These are phyloP conservation scores for Tokudaia tokunoshimensis DNA, from an alignment of 2,797 vertebrate species.

Conservation along the genomic window DNA sequence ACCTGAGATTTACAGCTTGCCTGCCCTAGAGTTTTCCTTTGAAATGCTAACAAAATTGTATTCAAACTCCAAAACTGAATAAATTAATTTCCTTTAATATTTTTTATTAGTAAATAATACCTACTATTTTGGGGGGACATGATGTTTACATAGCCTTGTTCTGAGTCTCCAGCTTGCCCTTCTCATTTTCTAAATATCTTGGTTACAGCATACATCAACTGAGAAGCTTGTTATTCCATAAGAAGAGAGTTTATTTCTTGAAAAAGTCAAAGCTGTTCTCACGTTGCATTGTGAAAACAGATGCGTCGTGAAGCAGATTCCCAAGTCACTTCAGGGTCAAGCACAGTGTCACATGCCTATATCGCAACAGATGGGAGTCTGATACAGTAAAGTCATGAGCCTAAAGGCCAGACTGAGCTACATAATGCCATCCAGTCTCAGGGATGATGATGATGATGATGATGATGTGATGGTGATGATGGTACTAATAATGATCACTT, in stretches of 20 bases:
- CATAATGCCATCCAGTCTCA: neutral
- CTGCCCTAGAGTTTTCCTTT: neutral
- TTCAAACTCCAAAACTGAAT: neutral
- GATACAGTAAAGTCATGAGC: neutral
- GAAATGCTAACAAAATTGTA: neutral
- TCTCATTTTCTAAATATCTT: conserved; percentile 36
- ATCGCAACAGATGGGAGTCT: neutral
- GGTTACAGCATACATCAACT: neutral
- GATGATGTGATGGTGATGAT: neutral
- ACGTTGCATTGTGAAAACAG: neutral
- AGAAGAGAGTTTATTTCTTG: conserved; percentile 18
- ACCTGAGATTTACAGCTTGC: neutral
- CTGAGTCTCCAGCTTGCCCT: neutral
- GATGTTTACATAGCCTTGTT: neutral
- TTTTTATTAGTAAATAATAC: conserved; percentile 11
- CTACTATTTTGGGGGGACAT: neutral
- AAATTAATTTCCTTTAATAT: neutral
- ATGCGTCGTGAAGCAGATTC: neutral
- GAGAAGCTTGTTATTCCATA: neutral
- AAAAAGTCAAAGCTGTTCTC: neutral
- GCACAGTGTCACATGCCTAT: neutral
- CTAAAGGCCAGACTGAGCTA: neutral
- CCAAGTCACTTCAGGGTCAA: neutral
- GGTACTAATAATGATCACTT: neutral
- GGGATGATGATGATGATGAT: neutral